Evolutionary conservation across 2,888 invertebrate genomes (phyloP).

Genomic region (Pristionchus exspectatus): DNA sequence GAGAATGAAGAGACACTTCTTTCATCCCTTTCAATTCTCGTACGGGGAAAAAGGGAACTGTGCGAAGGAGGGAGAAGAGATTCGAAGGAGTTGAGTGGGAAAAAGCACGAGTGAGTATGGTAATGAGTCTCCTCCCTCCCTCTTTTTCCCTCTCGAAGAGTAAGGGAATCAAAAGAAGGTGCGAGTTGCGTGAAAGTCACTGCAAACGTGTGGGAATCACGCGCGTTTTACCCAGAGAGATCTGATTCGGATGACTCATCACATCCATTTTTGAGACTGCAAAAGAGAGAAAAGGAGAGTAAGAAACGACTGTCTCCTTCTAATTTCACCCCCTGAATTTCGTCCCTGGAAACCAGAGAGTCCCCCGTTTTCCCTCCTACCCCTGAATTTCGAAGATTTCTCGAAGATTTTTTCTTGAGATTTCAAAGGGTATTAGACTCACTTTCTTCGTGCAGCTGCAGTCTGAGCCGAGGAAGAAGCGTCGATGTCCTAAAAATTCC

Average conservation of each 20-base stretch:
- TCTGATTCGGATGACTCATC: background rate
- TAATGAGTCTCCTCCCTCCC: background rate
- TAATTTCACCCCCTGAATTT: slow-evolving; percentile 25
- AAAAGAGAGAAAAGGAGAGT: background rate
- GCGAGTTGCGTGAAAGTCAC: background rate
- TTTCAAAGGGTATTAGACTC: background rate
- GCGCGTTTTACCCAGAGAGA: background rate
- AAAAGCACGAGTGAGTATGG: background rate
- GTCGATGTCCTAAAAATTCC: background rate
- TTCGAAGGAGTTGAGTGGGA: background rate
- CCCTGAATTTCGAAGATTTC: background rate
- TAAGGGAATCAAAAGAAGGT: background rate
- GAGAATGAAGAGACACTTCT: background rate
- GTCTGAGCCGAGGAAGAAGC: background rate
- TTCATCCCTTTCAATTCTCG: background rate
- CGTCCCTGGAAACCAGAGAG: background rate
- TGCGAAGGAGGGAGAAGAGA: background rate
- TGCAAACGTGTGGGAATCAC: background rate
- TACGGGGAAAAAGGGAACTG: background rate
- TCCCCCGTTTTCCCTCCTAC: background rate
- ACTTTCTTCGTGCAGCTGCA: slow-evolving; percentile 19
- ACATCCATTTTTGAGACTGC: background rate
- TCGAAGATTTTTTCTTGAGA: background rate
- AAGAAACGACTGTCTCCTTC: background rate
- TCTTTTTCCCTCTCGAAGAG: background rate